These are phyloP conservation scores for Drosophila jambulina DNA, from an alignment of 1,140 invertebrate genomes.

Conservation along the genomic window DNA sequence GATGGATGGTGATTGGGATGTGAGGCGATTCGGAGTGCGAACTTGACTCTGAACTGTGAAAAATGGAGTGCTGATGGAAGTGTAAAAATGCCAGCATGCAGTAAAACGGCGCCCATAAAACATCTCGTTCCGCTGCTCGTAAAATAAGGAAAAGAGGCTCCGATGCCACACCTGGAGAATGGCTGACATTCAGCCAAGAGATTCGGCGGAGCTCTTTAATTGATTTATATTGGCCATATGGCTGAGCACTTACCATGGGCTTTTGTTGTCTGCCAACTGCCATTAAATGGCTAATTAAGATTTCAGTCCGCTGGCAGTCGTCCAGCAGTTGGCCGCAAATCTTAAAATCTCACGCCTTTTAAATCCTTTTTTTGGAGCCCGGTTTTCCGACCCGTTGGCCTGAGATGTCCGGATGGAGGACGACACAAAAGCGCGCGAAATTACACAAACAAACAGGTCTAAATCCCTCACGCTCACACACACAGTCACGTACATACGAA, in stretches of 20 bases:
- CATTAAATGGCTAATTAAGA: constrained; percentile 77
- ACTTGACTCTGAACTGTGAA: constrained; percentile 48
- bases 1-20: constrained; percentile 35
- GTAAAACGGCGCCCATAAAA: constrained; percentile 53
- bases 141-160: constrained; percentile 25
- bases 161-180: constrained; percentile 38
- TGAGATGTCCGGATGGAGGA: constrained; percentile 42
- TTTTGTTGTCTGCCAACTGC: constrained; percentile 70
- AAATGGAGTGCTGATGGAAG: constrained; percentile 54
- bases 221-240: constrained; percentile 56
- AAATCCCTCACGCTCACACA: constrained; percentile 12
- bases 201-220: constrained; percentile 39
- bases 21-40: constrained; percentile 14
- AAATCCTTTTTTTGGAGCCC: constrained; percentile 41
- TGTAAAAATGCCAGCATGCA: constrained; percentile 43
- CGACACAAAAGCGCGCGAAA: constrained; percentile 79
- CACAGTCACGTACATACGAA: constrained; percentile 24
- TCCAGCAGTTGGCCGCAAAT: constrained; percentile 72
- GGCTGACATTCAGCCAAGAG: constrained; percentile 13
- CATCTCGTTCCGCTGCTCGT: constrained; percentile 28
- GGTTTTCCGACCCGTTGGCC: constrained; percentile 29
- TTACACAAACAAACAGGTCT: constrained; percentile 58
- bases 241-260: constrained; percentile 50
- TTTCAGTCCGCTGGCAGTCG: constrained; percentile 56
- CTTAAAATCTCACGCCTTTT: constrained; percentile 59